phyloP scores from a whole-genome alignment of 2,113 vertebrate genomes.

The Rousettus leschenaultii region DNA sequence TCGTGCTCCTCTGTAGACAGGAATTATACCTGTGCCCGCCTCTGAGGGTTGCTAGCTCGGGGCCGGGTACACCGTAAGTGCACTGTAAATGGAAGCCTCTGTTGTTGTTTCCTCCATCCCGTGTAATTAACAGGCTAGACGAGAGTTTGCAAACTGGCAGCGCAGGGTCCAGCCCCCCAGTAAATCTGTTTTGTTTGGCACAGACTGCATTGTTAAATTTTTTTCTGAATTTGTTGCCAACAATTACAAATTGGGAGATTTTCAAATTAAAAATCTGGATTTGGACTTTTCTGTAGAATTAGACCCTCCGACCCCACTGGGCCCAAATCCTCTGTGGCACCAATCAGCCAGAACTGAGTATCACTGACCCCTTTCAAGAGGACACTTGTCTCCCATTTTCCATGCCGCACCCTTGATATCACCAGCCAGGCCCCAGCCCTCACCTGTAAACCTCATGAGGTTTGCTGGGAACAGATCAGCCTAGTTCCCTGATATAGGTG shows the following conservation, averaged over 20 bases:
- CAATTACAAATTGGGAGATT: slow-evolving; percentile 37
- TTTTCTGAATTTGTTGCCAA: slow-evolving; percentile 45
- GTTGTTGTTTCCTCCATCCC: neutral
- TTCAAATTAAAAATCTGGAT: neutral
- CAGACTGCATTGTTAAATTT: neutral
- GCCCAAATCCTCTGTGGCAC: neutral
- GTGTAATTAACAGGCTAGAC: slow-evolving; percentile 42
- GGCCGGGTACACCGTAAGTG: neutral
- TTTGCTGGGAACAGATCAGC: neutral
- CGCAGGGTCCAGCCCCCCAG: slow-evolving; percentile 42
- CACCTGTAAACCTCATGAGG: neutral
- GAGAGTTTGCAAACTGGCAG: slow-evolving; percentile 52
- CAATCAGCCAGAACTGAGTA: neutral
- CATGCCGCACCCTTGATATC: neutral
- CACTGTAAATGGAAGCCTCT: neutral
- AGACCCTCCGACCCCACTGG: neutral
- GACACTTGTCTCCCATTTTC: neutral
- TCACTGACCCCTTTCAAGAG: neutral
- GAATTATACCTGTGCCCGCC: accelerated
- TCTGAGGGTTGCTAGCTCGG: neutral
- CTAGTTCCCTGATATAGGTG: neutral
- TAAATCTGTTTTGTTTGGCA: slow-evolving; percentile 67
- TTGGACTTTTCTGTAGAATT: neutral
- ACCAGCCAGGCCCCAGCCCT: neutral
- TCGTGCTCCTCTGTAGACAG: neutral